A percentile compares a stretch with the other conserved stretches of the same genome.
These are phyloP conservation scores for Bursaphelenchus okinawaensis DNA, from an alignment of 2,888 invertebrate genomes.

Conservation along the genomic window DNA sequence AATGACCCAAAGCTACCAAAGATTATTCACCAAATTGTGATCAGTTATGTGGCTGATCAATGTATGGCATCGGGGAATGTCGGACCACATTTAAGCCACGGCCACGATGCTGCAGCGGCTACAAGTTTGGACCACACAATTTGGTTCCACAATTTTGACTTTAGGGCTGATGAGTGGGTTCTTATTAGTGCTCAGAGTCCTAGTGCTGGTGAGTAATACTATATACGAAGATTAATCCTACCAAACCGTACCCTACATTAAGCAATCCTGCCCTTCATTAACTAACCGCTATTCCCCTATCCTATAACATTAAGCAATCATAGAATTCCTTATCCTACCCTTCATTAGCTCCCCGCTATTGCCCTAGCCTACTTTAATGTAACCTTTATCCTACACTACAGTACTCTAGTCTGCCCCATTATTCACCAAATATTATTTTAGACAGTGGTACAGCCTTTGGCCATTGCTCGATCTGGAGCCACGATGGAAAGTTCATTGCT, in stretches of 20 bases:
- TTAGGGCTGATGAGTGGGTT: slow-evolving; percentile 59
- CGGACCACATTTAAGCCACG: background rate
- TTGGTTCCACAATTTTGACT: slow-evolving; percentile 58
- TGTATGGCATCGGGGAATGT: background rate
- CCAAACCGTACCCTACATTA: no score
- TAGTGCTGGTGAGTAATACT: slow-evolving; percentile 46
- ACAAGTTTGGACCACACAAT: slow-evolving; percentile 58
- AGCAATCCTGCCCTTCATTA: no score
- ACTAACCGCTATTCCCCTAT: no score
- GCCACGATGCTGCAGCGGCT: slow-evolving; percentile 28
- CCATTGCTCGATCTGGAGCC: slow-evolving; percentile 57
- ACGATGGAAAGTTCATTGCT: slow-evolving; percentile 57
- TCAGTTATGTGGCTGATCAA: background rate
- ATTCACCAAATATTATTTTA: no score
- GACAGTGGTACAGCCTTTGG: slow-evolving; percentile 53
- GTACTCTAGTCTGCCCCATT: no score
- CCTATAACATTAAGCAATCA: no score
- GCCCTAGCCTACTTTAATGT: no score
- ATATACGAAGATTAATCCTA: no score
- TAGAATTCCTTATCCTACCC: background rate
- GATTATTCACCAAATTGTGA: background rate
- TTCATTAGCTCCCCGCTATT: background rate
- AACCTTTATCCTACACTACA: no score
- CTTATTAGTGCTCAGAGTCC: slow-evolving; percentile 58
- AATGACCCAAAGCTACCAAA: background rate